Base-by-base conservation (phyloP, 2,113 vertebrate species). In the Engystomops pustulosus region DNA sequence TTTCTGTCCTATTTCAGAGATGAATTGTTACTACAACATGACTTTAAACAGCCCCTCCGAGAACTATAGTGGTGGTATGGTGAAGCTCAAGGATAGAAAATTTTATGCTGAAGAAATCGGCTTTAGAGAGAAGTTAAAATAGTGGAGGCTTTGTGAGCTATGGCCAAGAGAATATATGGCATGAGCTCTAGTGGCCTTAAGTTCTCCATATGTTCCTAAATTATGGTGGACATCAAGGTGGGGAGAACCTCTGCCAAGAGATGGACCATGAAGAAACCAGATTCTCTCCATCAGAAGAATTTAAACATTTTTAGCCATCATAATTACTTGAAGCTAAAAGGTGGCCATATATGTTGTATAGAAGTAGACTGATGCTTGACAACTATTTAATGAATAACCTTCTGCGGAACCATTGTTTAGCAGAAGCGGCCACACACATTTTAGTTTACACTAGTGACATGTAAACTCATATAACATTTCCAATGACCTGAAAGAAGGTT, bases 151-250 rank as follows among this genome's bases (percentile, higher is more conserved):
- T 70, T 70, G 12, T 72, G 1, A 47, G 25, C 41, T 27, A 72
- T 47, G 15, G 23, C 23, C 70, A 74, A 14, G 70, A 74, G 70
- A 74, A 74, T 74, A 74, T 30, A 47, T 15, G 15, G 20, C 38
- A 47, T 45, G 38, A 27, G 30, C 47, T 72, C 38, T 27, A 27
- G 41, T 17, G 38, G 44, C n/a, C 38, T 72, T 41, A 65, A 30
- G 4, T 20, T 4, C 14, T 6, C 25, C 3, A 30, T 65, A 17
- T 17, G 60, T 9, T 14, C 11, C 2, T 62, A 62, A 62, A 30
- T 30, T 10, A 62, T 27, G 27, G 3, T 62, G 25, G 27, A 17
- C 27, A 62, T 25, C 58, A 30, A 32, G 12, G 60, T 65, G 27
- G 25, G 4, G 14, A 30, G 14, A 62, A 15, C 10, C 25, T 6